Base-by-base conservation (phyloP, 1,140 invertebrate genomes). In the Hestina assimilis region DNA sequence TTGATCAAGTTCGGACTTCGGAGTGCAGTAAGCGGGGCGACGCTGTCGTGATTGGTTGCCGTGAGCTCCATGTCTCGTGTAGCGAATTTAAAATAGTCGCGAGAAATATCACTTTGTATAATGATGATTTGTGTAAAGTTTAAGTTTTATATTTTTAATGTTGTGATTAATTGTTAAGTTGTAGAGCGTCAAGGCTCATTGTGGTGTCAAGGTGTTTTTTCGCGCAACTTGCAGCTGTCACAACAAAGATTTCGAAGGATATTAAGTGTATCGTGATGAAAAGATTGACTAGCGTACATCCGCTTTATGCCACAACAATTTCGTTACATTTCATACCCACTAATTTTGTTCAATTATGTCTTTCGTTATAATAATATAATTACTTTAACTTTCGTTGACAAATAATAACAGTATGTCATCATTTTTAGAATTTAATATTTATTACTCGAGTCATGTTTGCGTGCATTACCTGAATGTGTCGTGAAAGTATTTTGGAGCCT, bases 401-500 rank as follows among this genome's bases (percentile, higher is more conserved):
- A n/a, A n/a, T n/a, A n/a, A n/a, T n/a, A n/a, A n/a, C n/a, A n/a
- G n/a, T n/a, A n/a, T n/a, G n/a, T n/a, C n/a, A 4, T 15, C 12
- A 23, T 23, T n/a, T 12, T 20, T 11, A 24, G 8, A 11, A 12
- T 8, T 24, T 35, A 40, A 2, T n/a, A 47, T 79, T 75, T 58
- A 69, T 69, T 72, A 75, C 66, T 66, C 66, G 63, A 63, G 59
- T 66, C 56, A 58, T 69, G 68, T 77, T 80, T 67, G 73, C 78
- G 76, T 80, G 76, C 78, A 68, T 63, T 81, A 75, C 69, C 52
- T 53, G 59, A 66, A 68, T 72, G 53, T 74, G 70, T 70, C 68
- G 80, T 85, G 83, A 85, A 87, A 85, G 83, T 87, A 79, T 84
- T 83, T 83, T 65, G 71, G 66, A 77, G 62, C 73, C 74, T 63